Evolutionary conservation across 2,113 vertebrate species (phyloP), one percentile per base, ranked within the genome.

Genomic region (Gorsachius goisagi): DNA sequence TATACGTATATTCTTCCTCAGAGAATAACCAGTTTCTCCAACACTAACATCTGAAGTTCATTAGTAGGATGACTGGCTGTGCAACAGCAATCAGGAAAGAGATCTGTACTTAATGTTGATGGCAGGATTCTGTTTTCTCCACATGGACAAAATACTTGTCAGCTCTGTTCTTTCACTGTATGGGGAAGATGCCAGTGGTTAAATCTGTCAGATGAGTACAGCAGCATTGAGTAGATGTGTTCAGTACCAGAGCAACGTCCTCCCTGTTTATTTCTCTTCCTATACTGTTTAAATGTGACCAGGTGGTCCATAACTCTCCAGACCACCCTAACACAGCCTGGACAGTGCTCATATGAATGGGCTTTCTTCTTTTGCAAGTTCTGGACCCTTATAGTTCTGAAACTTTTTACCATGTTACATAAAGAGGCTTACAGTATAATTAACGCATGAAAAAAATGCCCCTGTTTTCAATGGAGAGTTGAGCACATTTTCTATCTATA

Each of bases 401-500:
- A 95, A 85, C 81, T 73, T 5, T 93, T 96, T 72, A 44, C 89
- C 74, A 15, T 89, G 45, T 96, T 95, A 88, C 1, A 3, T 87
- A 89, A 92, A 94, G 73, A 67, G 95, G 49, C 28, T 85, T 79
- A 88, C 81, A 18, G 89, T 96, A 79, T 96, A 96, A 96, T 97
- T 95, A 96, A 85, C 77, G 49, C 49, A 5, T 58, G 50, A 63
- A 95, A 95, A 92, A 96, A 91, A 71, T 39, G n/a, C 11, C 27
- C 33, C 67, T 95, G 67, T 94, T 95, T 96, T 96, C 62, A 85
- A n/a, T 79, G 94, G 62, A 94, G 82, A 69, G 71, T 85, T 88
- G 71, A 93, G 88, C 28, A 7, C 81, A 76, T 82, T 91, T 95
- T 97, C 89, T 95, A 90, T 95, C 84, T 94, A 94, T 94, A 91